Base-by-base conservation (phyloP, 2,797 vertebrate species). In the Takifugu rubripes region DNA sequence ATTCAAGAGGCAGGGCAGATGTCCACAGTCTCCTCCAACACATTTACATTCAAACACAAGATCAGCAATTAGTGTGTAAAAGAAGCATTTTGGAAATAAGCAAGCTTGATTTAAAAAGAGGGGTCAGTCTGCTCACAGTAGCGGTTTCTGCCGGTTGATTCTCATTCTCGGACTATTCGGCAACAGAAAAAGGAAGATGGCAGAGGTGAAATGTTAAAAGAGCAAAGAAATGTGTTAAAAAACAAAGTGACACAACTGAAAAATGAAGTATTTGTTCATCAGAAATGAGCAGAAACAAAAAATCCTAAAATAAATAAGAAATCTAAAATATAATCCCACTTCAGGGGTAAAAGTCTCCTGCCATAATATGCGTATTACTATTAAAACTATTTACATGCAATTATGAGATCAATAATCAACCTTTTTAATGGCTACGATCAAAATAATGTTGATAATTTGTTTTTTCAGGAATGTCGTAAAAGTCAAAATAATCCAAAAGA, bases 131-230 rank as follows among this genome's bases (percentile, higher is more conserved):
- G 81, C 91, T 91, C 85, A 91, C 90, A 82, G 87, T 88, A 21
- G 83, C 70, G 53, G 82, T 55, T 71, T 83, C 68, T 5, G 77
- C 73, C 64, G 88, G 80, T 61, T 73, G 76, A 63, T 40, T 77
- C 79, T 91, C 90, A 84, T 83, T 86, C 79, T 76, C 77, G 68
- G 88, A 77, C 89, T 92, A 79, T 75, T 77, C 62, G 64, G 73
- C 79, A 76, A 86, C 81, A 77, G 69, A 83, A 84, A 68, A 61
- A 78, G 47, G 56, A 76, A 74, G 83, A 72, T 40, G 74, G 77
- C 83, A 83, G 53, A 69, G 17, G 63, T 10, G 36, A 63, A 56
- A 73, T 59, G 29, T 3, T 9, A 6, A 71, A 40, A 40, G 14
- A 74, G 70, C 70, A 70, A 78, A 68, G 2, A 56, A 67, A 74